Evolutionary conservation across 1,140 invertebrate species (phyloP), one percentile per base, ranked within the genome.

Genomic region (Camponotus pennsylvanicus): DNA sequence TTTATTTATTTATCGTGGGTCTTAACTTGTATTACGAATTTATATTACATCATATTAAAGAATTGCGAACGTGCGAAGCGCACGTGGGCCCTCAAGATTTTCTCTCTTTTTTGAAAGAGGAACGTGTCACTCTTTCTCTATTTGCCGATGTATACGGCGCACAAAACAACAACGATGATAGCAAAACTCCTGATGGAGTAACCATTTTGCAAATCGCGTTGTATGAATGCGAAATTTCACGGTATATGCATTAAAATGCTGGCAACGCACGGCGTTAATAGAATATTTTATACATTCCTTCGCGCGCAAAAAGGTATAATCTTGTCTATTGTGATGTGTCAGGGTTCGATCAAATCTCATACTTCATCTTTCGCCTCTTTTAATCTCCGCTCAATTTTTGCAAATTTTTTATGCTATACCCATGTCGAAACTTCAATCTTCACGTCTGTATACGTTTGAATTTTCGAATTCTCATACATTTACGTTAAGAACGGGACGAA

Each of bases 51-150:
- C 0, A 27, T 27, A 27, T 27, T 27, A 27, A 27, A 27, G 27
- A 21, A 21, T 21, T 21, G 21, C 21, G 21, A 21, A 21, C 21
- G 3, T 32, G 52, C n/a, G 64, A 5, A 45, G 13, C 34, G 49
- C 63, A 79, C 34, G n/a, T 69, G 45, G 45, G 5, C 13, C 18
- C 34, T 80, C 77, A 80, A 80, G 64, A 45, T 80, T 70, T n/a
- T 69, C 45, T 69, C 13, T 69, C 42, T 67, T 13, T 37, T 77
- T 13, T 67, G 45, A 18, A 37, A 69, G 64, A 57, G 77, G 18
- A n/a, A 80, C 34, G 45, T 45, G 8, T 63, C 27, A 8, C 27
- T 63, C 61, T 18, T 2, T n/a, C 18, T 18, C 37, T 21, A 7
- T 18, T 2, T n/a, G 8, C 9, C 63, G 21, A 13, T 2, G 21